These are phyloP conservation scores for Semicossyphus pulcher DNA, from an alignment of 2,113 vertebrate species.

Conservation along the genomic window DNA sequence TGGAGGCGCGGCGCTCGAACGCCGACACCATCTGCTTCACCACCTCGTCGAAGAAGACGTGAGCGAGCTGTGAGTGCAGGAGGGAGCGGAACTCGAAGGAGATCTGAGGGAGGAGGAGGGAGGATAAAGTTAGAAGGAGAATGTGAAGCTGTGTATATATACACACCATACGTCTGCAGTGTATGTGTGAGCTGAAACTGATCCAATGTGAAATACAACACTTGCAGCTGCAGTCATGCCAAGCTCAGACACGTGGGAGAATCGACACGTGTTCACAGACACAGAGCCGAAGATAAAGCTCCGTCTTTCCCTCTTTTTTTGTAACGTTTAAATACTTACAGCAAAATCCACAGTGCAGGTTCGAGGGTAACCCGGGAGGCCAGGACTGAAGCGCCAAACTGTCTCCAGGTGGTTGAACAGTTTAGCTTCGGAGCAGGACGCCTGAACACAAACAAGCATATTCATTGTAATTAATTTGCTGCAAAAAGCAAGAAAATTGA, in stretches of 20 bases:
- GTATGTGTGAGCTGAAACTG: background rate
- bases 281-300: no score
- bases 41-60: slow-evolving; percentile 95
- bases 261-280: background rate
- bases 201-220: slow-evolving; percentile 12
- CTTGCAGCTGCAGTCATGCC: background rate
- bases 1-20: slow-evolving; percentile 90
- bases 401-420: slow-evolving; percentile 96
- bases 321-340: slow-evolving; percentile 80
- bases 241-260: background rate
- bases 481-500: background rate
- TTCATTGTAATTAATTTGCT: background rate
- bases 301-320: background rate
- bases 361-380: slow-evolving; percentile 93
- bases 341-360: slow-evolving; percentile 96
- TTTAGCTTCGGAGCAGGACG: slow-evolving; percentile 92
- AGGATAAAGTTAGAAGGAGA: background rate
- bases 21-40: slow-evolving; percentile 97
- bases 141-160: background rate
- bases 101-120: slow-evolving; percentile 79
- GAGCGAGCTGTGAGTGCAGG: slow-evolving; percentile 93
- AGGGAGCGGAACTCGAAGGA: slow-evolving; percentile 97
- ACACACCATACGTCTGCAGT: background rate
- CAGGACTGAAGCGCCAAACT: slow-evolving; percentile 95
- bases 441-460: slow-evolving; percentile 77